phyloP scores from a whole-genome alignment of 1,140 invertebrate genomes.

The Drosophila pachea region DNA sequence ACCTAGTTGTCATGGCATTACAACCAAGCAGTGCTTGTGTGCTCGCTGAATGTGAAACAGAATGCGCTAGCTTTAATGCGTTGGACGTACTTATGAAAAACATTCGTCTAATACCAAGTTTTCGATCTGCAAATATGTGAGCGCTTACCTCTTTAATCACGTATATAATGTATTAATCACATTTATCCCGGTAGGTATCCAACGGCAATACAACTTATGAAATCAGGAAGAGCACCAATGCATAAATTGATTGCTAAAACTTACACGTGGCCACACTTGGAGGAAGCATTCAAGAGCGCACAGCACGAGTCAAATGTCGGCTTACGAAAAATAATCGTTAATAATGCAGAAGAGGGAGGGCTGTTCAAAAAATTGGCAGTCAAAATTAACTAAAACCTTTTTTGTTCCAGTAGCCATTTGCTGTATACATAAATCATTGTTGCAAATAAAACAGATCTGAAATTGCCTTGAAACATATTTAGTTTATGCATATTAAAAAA shows the following conservation, averaged over 20 bases:
- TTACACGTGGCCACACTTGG: conserved; percentile 36
- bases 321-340: conserved; percentile 58
- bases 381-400: conserved; percentile 5
- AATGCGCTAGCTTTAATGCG: conserved; percentile 67
- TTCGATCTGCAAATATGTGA: conserved; percentile 68
- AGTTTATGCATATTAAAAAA: conserved; percentile 32
- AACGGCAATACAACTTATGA: conserved; percentile 60
- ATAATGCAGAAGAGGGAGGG: conserved; percentile 44
- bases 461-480: conserved; percentile 34
- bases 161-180: neutral
- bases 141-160: conserved; percentile 8
- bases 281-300: conserved; percentile 54
- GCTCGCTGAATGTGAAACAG: conserved; percentile 61
- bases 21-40: conserved; percentile 61
- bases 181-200: conserved; percentile 52
- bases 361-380: conserved; percentile 6
- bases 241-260: conserved; percentile 49
- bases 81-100: conserved; percentile 72
- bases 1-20: conserved; percentile 66
- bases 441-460: conserved; percentile 7
- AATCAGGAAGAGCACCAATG: conserved; percentile 52
- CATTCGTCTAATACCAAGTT: conserved; percentile 64
- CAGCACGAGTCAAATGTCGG: conserved; percentile 61
- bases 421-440: neutral
- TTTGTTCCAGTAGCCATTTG: conserved; percentile 3